phyloP scores from a whole-genome alignment of 2,113 vertebrate species.

The Ursus arctos region DNA sequence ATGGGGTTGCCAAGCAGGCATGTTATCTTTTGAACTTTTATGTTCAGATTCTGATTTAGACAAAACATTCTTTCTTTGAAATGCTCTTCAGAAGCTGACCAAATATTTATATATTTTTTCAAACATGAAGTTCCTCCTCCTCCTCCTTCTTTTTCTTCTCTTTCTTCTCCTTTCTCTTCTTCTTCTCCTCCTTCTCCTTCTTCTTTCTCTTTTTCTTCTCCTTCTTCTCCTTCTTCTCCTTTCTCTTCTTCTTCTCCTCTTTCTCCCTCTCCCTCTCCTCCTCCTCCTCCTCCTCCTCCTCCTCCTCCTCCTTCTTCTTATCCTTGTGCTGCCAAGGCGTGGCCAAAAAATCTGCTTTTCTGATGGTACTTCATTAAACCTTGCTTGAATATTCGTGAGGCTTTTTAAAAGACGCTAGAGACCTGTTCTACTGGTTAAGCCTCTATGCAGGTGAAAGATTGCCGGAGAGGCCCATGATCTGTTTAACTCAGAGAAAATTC shows the following conservation, averaged over 20 bases:
- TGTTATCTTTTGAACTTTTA: conserved; percentile 59
- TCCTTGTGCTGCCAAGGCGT: background rate
- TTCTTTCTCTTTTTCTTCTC: too few relatives aligned
- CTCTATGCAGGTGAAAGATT: background rate
- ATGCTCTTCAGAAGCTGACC: conserved; percentile 34
- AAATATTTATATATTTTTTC: conserved; percentile 54
- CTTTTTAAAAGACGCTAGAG: background rate
- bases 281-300: too few relatives aligned
- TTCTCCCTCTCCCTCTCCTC: too few relatives aligned
- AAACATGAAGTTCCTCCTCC: conserved; percentile 34
- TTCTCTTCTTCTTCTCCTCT: too few relatives aligned
- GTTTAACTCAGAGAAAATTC: background rate
- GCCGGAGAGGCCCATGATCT: background rate
- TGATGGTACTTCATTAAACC: conserved; percentile 6
- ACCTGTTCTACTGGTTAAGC: background rate
- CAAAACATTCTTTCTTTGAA: conserved; percentile 72
- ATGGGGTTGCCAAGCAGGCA: background rate
- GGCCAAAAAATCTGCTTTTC: background rate
- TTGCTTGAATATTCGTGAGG: background rate
- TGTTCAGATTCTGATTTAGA: conserved; percentile 59
- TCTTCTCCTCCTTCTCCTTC: background rate
- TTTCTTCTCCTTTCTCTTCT: too few relatives aligned
- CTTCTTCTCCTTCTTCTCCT: too few relatives aligned
- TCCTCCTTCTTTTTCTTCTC: background rate
- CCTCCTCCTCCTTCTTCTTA: background rate